Percentiles rank a stretch among this genome's conserved stretches.
These are phyloP conservation scores for Anarrhichthys ocellatus DNA, from an alignment of 2,113 vertebrate species.

Conservation along the genomic window DNA sequence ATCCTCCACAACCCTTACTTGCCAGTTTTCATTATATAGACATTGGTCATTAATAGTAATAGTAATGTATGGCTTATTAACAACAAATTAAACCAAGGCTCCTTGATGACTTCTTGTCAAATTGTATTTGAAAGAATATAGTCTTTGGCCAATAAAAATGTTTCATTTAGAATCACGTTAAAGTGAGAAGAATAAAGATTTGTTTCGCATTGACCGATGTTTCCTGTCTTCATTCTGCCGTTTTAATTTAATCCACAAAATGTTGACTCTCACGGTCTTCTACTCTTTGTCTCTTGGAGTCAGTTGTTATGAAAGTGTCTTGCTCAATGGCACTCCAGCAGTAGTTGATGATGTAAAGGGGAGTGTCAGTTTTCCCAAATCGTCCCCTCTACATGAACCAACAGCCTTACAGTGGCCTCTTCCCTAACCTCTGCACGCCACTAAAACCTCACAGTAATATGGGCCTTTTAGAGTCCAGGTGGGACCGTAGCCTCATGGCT, in stretches of 20 bases:
- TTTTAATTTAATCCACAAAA: neutral
- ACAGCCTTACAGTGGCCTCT: neutral
- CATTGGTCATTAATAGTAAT: neutral
- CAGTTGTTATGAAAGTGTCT: neutral
- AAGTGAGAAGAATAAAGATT: neutral
- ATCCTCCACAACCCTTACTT: neutral
- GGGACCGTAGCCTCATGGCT: slow-evolving; percentile 22
- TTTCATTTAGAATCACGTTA: neutral
- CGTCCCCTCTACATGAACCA: slow-evolving; percentile 13
- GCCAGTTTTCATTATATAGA: neutral
- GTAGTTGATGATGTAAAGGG: neutral
- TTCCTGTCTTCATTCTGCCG: neutral
- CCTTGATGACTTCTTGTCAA: neutral
- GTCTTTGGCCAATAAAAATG: neutral
- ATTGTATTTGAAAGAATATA: neutral
- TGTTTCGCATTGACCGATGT: neutral
- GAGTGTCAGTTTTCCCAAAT: neutral
- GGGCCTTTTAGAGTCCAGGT: slow-evolving; percentile 31
- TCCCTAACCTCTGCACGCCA: slow-evolving; percentile 11
- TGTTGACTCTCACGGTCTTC: neutral
- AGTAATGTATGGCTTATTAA: neutral
- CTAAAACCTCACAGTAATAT: slow-evolving; percentile 23
- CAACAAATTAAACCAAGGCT: neutral
- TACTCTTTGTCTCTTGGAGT: neutral
- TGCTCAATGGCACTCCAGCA: slow-evolving; percentile 2